A percentile compares a stretch with the other conserved stretches of the same genome.
Conservation (phyloP, 2,113 vertebrate species). For the Dromiciops gliroides region DNA sequence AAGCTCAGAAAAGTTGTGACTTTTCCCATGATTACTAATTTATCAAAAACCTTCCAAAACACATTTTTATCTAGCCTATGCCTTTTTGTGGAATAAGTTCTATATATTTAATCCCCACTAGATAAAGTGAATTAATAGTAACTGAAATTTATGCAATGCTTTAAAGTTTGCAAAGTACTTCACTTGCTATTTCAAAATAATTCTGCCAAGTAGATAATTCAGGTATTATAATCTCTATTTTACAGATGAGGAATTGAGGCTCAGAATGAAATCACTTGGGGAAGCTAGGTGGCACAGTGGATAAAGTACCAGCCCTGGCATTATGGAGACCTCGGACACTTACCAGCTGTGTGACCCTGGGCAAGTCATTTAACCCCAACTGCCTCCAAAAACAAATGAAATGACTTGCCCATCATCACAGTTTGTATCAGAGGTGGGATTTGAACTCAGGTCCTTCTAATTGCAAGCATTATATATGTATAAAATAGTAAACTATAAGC, state of each 20-base stretch:
- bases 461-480: neutral
- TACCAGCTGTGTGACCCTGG: neutral
- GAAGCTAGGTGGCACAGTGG: neutral
- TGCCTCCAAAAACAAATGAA: neutral
- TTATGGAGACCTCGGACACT: neutral
- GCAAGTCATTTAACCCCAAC: neutral
- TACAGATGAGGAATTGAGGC: neutral
- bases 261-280: neutral
- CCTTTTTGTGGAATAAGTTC: neutral
- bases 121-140: neutral
- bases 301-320: neutral
- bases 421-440: neutral
- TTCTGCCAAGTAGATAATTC: neutral
- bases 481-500: neutral
- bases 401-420: neutral
- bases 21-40: neutral
- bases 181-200: neutral
- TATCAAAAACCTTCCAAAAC: neutral
- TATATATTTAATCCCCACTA: neutral
- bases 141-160: neutral
- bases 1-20: neutral
- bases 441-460: neutral
- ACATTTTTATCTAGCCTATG: neutral
- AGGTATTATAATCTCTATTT: neutral
- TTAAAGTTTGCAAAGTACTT: neutral